These are phyloP conservation scores for Neoascia interrupta DNA, from an alignment of 2,888 invertebrate genomes.

Conservation along the genomic window DNA sequence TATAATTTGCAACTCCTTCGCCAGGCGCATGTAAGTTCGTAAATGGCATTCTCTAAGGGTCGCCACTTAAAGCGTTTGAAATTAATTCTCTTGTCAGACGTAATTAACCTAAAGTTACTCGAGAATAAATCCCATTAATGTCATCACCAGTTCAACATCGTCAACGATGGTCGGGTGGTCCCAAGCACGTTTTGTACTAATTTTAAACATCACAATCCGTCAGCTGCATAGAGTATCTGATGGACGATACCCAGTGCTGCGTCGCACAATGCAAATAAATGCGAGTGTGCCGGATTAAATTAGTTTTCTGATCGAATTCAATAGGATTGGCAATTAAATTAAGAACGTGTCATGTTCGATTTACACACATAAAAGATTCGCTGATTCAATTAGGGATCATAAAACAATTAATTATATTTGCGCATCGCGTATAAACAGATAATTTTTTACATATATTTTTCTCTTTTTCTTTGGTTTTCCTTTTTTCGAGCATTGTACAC, in stretches of 20 bases:
- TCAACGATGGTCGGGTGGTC: slow-evolving; percentile 16
- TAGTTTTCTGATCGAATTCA: slow-evolving; percentile 61
- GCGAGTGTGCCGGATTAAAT: slow-evolving; percentile 53
- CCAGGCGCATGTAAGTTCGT: no score
- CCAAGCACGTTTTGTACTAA: slow-evolving; percentile 38
- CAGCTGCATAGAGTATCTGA: slow-evolving; percentile 30
- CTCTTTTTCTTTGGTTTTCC: background rate
- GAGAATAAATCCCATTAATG: slow-evolving; percentile 51
- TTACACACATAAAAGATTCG: slow-evolving; percentile 63
- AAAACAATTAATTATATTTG: slow-evolving; percentile 61
- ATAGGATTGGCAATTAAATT: slow-evolving; percentile 69
- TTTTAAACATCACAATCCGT: slow-evolving; percentile 48
- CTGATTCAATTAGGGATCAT: slow-evolving; percentile 66
- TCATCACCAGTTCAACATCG: slow-evolving; percentile 29
- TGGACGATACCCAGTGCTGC: slow-evolving; percentile 3
- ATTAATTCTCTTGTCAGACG: slow-evolving; percentile 12
- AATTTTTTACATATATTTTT: no score
- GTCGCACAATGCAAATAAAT: slow-evolving; percentile 20
- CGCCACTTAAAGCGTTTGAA: background rate
- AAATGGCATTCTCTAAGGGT: no score
- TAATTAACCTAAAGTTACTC: slow-evolving; percentile 28
- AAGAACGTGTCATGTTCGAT: slow-evolving; percentile 70
- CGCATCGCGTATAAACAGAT: slow-evolving; percentile 20
- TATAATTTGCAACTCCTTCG: no score
- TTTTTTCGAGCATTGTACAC: background rate